Evolutionary conservation across 2,888 invertebrate species (phyloP).

Genomic region (Rambutsinella grinnellia): DNA sequence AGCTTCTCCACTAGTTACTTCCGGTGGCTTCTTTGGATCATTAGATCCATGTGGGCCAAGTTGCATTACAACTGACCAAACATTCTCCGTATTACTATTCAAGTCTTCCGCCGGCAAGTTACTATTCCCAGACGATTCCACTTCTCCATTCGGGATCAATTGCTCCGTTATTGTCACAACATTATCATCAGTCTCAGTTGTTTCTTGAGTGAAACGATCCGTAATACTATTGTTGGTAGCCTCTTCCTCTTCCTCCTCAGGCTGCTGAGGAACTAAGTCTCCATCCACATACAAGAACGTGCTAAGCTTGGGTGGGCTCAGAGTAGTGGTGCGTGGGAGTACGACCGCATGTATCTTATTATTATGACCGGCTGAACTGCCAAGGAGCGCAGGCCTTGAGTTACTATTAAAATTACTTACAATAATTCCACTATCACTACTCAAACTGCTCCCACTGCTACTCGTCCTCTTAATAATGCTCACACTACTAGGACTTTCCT

Average conservation of each 20-base stretch:
- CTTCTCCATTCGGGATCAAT: neutral
- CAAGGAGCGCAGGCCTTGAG: neutral
- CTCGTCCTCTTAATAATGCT: conserved; percentile 35
- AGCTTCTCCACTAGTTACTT: conserved; percentile 39
- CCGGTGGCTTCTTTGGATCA: conserved; percentile 35
- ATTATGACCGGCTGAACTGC: neutral
- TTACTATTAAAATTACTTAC: neutral
- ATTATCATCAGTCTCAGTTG: conserved; percentile 33
- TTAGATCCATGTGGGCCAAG: conserved; percentile 46
- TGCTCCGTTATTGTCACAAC: conserved; percentile 42
- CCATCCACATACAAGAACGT: conserved; percentile 64
- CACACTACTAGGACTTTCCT: conserved; percentile 7
- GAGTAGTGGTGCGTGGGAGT: conserved; percentile 38
- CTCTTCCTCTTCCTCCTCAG: conserved; percentile 2
- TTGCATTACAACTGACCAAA: conserved; percentile 64
- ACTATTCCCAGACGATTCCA: neutral
- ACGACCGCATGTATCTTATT: conserved; percentile 14
- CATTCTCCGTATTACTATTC: conserved; percentile 58
- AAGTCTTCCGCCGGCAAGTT: conserved; percentile 44
- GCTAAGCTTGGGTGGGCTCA: conserved; percentile 61
- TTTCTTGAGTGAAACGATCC: conserved; percentile 23
- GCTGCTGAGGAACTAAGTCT: conserved; percentile 14
- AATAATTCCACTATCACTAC: conserved; percentile 3
- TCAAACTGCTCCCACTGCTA: neutral
- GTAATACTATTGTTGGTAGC: conserved; percentile 14